These are phyloP conservation scores for Oxyruncus cristatus DNA, from an alignment of 2,113 vertebrate species.

Conservation along the genomic window DNA sequence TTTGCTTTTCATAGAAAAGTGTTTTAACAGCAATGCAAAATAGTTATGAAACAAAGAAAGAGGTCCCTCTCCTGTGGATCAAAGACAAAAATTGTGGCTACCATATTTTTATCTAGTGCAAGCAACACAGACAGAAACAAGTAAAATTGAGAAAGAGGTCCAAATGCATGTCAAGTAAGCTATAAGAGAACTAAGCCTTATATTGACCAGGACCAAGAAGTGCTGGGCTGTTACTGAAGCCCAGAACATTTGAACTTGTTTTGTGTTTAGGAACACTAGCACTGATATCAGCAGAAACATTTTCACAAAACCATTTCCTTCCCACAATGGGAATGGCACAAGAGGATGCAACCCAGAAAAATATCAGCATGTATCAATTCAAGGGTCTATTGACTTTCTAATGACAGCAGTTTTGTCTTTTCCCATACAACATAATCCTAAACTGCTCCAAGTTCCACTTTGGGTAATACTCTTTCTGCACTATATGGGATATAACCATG, in stretches of 20 bases:
- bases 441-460: not conserved
- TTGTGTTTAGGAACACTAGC: not conserved
- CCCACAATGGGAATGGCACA: not conserved
- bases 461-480: not conserved
- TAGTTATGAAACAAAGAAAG: not conserved
- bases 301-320: not conserved
- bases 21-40: not conserved
- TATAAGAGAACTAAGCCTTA: not conserved
- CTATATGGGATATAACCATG: not conserved
- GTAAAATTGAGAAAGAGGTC: not conserved
- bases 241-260: not conserved
- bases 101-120: not conserved
- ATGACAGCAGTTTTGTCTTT: not conserved
- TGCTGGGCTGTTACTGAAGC: not conserved
- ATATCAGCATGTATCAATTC: not conserved
- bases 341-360: not conserved
- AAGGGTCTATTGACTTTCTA: not conserved
- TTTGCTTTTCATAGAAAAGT: not conserved
- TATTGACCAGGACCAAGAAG: not conserved
- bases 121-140: not conserved
- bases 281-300: not conserved
- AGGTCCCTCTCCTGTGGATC: not conserved
- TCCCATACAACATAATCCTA: not conserved
- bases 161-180: not conserved
- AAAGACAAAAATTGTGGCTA: not conserved